Conservation (phyloP, 2,797 vertebrate genomes). For the Neomorphus geoffroyi region DNA sequence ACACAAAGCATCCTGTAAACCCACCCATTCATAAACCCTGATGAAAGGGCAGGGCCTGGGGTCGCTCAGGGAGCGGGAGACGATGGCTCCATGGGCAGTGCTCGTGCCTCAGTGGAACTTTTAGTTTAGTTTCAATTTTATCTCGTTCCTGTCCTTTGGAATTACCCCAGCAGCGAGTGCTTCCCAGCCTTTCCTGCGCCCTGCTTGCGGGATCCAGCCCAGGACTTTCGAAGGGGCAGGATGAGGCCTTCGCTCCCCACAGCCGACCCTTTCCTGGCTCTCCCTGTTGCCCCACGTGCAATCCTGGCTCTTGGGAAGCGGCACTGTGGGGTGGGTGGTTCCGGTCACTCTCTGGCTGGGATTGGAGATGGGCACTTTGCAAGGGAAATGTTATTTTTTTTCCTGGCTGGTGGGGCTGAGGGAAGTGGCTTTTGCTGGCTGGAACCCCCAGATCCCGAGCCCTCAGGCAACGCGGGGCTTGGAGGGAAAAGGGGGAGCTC, state of each 20-base stretch:
- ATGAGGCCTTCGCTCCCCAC: background rate
- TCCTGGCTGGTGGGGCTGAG: background rate
- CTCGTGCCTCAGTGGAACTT: background rate
- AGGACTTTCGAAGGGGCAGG: background rate
- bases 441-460: background rate
- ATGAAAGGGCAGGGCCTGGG: background rate
- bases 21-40: background rate
- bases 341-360: rapidly evolving
- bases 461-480: background rate
- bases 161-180: background rate
- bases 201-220: rapidly evolving
- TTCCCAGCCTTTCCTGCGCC: background rate
- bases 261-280: background rate
- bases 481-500: background rate
- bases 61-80: background rate
- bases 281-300: rapidly evolving
- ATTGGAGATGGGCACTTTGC: background rate
- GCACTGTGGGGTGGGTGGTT: rapidly evolving
- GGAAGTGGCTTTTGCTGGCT: background rate
- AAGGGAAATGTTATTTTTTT: background rate
- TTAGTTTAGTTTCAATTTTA: background rate
- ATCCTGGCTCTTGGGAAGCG: background rate
- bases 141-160: background rate
- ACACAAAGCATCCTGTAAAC: background rate
- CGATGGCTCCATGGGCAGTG: background rate